Evolutionary conservation across 2,888 invertebrate species (phyloP).

Genomic region (Dorcus hopei): DNA sequence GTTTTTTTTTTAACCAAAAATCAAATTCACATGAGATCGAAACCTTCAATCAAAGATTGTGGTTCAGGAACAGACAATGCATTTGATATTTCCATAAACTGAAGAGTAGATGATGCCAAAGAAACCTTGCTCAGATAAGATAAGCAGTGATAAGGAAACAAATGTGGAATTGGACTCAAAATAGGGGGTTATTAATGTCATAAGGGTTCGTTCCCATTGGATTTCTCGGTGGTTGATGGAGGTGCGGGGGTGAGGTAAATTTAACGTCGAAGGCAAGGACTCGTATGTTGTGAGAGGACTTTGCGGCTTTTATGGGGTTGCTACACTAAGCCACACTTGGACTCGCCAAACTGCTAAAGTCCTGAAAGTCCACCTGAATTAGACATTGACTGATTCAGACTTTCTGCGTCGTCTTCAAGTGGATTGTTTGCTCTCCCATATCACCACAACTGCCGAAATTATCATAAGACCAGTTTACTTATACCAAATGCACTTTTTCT

Average conservation of each 20-base stretch:
- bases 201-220: conserved; percentile 90
- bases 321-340: no score
- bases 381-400: conserved; percentile 59
- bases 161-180: no score
- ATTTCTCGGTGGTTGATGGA: conserved; percentile 59
- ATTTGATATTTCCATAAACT: no score
- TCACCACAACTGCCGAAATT: conserved; percentile 78
- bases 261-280: conserved; percentile 46
- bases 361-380: conserved; percentile 66
- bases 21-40: no score
- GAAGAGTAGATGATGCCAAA: no score
- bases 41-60: no score
- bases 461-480: conserved; percentile 79
- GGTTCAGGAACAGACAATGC: no score
- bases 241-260: conserved; percentile 45
- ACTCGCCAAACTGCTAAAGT: conserved; percentile 64
- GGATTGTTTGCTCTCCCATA: conserved; percentile 67
- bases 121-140: no score
- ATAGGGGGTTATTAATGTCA: conserved; percentile 89
- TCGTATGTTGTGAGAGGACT: no score
- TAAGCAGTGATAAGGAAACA: no score
- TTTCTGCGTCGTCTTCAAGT: conserved; percentile 65
- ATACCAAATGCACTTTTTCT: conserved; percentile 92
- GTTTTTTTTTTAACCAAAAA: no score
- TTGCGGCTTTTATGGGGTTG: no score